These are phyloP conservation scores for Podarcis siculus DNA, from an alignment of 2,797 vertebrate species.

Conservation along the genomic window DNA sequence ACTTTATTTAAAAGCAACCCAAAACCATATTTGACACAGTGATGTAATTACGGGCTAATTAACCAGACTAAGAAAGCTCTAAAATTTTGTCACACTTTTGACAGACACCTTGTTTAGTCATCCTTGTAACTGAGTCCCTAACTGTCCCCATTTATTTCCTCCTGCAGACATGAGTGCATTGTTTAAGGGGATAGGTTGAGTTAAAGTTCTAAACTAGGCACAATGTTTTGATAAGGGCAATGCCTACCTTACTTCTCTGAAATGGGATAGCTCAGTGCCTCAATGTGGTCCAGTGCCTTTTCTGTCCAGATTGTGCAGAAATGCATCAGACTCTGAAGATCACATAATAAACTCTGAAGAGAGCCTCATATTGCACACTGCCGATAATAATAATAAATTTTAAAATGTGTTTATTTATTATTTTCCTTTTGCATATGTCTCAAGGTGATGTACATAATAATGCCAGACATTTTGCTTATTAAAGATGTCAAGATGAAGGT, in stretches of 20 bases:
- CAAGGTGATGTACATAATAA: no score
- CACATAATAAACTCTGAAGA: neutral
- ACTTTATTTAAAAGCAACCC: neutral
- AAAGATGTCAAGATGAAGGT: neutral
- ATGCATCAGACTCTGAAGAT: neutral
- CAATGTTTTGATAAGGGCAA: neutral
- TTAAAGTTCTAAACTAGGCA: neutral
- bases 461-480: neutral
- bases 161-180: neutral
- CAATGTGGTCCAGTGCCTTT: neutral
- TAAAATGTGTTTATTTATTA: no score
- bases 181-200: neutral
- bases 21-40: neutral
- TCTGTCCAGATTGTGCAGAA: neutral
- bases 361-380: no score
- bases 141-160: neutral
- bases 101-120: neutral
- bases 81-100: neutral
- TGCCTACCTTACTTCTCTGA: neutral
- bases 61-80: neutral
- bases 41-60: neutral
- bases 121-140: neutral
- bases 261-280: neutral
- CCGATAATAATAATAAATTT: no score
- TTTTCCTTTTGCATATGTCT: no score